Conservation (phyloP, 2,113 vertebrate species). For the Cynoglossus semilaevis region DNA sequence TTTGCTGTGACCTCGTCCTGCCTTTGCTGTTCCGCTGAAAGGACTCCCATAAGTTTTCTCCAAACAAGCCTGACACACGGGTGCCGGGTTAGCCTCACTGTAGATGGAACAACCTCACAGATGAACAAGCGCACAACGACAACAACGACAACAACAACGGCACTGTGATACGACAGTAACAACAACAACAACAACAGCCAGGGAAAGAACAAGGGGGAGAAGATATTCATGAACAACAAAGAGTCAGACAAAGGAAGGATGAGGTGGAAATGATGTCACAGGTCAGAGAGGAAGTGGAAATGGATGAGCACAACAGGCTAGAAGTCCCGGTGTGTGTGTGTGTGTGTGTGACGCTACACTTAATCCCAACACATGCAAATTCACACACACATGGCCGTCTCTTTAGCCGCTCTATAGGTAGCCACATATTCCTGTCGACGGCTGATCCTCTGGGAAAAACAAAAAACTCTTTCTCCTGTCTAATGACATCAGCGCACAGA, state of each 20-base stretch:
- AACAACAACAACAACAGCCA: conserved; percentile 35
- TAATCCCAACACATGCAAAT: conserved; percentile 11
- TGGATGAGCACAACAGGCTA: conserved; percentile 37
- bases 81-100: conserved; percentile 71
- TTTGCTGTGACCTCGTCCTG: conserved; percentile 77
- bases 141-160: conserved; percentile 28
- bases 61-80: conserved; percentile 76
- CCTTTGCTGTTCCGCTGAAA: conserved; percentile 73
- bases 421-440: conserved; percentile 45
- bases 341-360: no score
- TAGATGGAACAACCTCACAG: conserved; percentile 56
- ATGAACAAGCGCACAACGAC: conserved; percentile 31
- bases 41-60: conserved; percentile 69
- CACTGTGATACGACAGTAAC: no score
- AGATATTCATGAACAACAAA: conserved; percentile 53
- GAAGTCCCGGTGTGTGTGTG: conserved; percentile 29
- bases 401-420: conserved; percentile 36
- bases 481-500: conserved; percentile 60
- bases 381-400: conserved; percentile 24
- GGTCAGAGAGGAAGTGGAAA: conserved; percentile 44
- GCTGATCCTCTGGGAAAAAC: conserved; percentile 41
- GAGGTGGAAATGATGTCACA: conserved; percentile 44
- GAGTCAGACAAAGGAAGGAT: conserved; percentile 53
- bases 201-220: conserved; percentile 37
- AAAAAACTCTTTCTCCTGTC: conserved; percentile 58